These are phyloP conservation scores for Athetis lepigone DNA, from an alignment of 2,888 invertebrate species.

Conservation along the genomic window DNA sequence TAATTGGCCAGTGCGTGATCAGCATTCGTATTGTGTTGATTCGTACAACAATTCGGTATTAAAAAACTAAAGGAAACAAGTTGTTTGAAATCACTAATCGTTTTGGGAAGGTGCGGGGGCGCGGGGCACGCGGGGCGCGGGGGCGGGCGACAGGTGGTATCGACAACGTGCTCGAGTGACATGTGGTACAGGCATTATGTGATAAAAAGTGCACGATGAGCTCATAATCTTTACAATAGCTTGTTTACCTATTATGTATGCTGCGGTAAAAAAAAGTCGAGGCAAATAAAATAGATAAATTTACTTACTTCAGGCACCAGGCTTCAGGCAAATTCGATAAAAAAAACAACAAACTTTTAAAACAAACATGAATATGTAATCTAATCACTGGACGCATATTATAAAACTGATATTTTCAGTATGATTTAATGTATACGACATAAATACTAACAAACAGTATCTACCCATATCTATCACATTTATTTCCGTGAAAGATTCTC, in stretches of 20 bases:
- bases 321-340: too few relatives aligned
- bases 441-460: too few relatives aligned
- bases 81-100: conserved; percentile 40
- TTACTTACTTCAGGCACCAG: too few relatives aligned
- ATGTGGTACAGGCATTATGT: conserved; percentile 17
- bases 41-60: conserved; percentile 12
- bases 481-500: too few relatives aligned
- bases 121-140: too few relatives aligned
- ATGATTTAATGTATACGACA: too few relatives aligned
- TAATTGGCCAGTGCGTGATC: conserved; percentile 57
- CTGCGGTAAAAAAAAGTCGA: conserved; percentile 23
- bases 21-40: conserved; percentile 22
- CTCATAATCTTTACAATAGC: conserved; percentile 33
- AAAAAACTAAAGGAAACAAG: conserved; percentile 46
- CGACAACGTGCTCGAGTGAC: conserved; percentile 39
- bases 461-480: too few relatives aligned
- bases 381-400: too few relatives aligned
- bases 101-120: conserved; percentile 25
- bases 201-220: conserved; percentile 63
- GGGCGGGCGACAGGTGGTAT: conserved; percentile 51
- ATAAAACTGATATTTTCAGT: too few relatives aligned
- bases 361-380: too few relatives aligned
- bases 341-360: too few relatives aligned
- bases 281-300: too few relatives aligned
- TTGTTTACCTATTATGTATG: conserved; percentile 31